A percentile compares a stretch with the other conserved stretches of the same genome.
Evolutionary conservation across 2,797 vertebrate genomes (phyloP).

Genomic region (Anguilla pacifica): DNA sequence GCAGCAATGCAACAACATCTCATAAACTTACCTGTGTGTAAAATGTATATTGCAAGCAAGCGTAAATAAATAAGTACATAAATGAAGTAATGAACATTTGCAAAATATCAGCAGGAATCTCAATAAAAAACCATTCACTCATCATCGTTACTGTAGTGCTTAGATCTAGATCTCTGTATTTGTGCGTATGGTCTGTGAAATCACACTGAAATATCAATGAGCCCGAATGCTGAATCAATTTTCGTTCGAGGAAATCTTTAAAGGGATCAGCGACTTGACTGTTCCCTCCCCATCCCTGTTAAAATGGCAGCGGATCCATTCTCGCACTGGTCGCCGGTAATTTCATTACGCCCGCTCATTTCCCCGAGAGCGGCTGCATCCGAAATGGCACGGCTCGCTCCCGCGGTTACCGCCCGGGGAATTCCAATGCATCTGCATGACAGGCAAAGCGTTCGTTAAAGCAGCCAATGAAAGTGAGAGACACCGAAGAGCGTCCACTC

Average conservation of each 20-base stretch:
- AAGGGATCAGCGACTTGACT: not conserved
- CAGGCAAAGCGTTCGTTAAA: not conserved
- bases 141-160: too few species aligned
- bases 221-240: not conserved
- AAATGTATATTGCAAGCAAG: not conserved
- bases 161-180: too few species aligned
- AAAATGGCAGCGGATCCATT: not conserved
- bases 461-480: not conserved
- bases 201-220: not conserved
- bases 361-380: not conserved
- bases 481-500: constrained; percentile 5
- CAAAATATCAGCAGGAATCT: too few species aligned
- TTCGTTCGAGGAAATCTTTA: not conserved
- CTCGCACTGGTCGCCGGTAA: not conserved
- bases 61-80: not conserved
- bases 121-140: too few species aligned
- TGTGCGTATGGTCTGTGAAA: too few species aligned
- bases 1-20: not conserved
- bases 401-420: not conserved
- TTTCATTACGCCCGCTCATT: not conserved
- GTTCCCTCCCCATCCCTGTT: not conserved
- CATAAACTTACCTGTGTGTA: not conserved
- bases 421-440: not conserved
- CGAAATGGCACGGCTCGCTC: not conserved
- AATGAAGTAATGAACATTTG: not conserved